Evolutionary conservation across 2,888 invertebrate genomes (phyloP).

Genomic region (Opisthograptis luteolata): DNA sequence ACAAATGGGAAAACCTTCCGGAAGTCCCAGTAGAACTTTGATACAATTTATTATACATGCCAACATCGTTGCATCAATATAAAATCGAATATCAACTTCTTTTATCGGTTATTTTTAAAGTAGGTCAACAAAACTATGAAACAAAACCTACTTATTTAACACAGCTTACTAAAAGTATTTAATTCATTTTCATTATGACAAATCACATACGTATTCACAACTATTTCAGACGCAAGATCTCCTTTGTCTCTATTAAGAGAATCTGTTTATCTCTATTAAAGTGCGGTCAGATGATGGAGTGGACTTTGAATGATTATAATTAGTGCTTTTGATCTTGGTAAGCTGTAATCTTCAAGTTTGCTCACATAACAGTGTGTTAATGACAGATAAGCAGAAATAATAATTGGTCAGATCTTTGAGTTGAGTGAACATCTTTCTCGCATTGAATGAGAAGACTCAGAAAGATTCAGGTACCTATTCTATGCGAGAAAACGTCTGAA

Average conservation of each 20-base stretch:
- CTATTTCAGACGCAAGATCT: neutral
- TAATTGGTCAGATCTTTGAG: too few species aligned
- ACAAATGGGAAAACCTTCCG: neutral
- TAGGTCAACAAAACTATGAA: too few species aligned
- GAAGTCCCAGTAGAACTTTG: too few species aligned
- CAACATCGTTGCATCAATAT: neutral
- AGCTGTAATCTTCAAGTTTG: neutral
- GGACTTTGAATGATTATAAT: neutral
- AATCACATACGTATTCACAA: too few species aligned
- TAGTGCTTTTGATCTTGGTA: neutral
- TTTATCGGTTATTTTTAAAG: neutral
- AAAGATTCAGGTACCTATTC: too few species aligned
- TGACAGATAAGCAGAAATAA: neutral
- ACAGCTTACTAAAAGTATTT: too few species aligned
- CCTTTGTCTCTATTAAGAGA: neutral
- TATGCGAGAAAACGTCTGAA: too few species aligned
- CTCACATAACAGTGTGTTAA: neutral
- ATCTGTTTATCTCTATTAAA: conserved; percentile 1
- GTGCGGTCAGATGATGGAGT: neutral
- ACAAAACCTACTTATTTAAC: too few species aligned
- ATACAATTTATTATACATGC: too few species aligned
- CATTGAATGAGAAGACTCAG: too few species aligned
- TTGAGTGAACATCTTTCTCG: too few species aligned
- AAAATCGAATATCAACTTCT: neutral
- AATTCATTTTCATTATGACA: too few species aligned